Conservation (phyloP, 2,888 invertebrate genomes). For the Myathropa florea region DNA sequence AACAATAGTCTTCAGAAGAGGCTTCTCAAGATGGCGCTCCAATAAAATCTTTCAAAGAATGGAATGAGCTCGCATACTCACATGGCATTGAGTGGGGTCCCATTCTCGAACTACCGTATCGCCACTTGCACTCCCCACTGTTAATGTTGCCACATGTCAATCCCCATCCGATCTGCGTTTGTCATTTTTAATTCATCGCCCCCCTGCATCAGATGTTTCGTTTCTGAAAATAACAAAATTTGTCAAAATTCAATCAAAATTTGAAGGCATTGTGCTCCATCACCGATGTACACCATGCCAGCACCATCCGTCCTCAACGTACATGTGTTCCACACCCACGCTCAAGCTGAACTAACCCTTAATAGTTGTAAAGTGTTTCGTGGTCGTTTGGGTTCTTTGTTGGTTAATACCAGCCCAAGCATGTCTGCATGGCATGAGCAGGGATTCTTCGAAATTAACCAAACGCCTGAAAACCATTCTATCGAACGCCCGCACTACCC, state of each 20-base stretch:
- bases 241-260: neutral
- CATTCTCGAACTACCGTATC: neutral
- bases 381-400: conserved; percentile 30
- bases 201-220: neutral
- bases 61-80: no score
- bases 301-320: neutral
- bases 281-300: neutral
- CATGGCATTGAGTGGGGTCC: no score
- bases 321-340: neutral
- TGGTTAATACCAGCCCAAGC: neutral
- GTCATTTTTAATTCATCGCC: neutral
- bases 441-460: conserved; percentile 37
- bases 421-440: neutral
- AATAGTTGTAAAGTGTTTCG: conserved; percentile 39
- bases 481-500: neutral
- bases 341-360: neutral
- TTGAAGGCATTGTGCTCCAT: neutral
- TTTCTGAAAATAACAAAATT: neutral
- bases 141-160: neutral
- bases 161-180: neutral
- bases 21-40: no score
- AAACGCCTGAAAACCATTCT: conserved; percentile 9
- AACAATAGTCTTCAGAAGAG: no score
- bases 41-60: no score
- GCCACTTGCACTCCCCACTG: neutral